Conservation (phyloP, 2,797 vertebrate species). For the Pampus argenteus region DNA sequence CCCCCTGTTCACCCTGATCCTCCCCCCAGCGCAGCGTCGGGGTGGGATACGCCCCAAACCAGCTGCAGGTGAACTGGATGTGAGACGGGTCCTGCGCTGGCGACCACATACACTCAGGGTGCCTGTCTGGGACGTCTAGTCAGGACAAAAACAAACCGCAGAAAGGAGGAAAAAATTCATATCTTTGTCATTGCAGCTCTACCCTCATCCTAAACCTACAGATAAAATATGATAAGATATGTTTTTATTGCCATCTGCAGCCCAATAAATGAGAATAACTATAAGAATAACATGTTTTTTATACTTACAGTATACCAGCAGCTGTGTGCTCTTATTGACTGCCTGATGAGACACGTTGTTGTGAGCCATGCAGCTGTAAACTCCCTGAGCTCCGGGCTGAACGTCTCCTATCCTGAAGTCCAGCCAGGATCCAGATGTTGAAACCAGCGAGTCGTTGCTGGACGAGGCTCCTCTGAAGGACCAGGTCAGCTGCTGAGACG, state of each 20-base stretch:
- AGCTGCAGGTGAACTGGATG: conserved; percentile 87
- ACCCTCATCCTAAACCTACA: too few relatives aligned
- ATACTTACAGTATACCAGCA: conserved; percentile 92
- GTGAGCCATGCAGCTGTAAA: conserved; percentile 83
- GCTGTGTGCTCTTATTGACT: conserved; percentile 67
- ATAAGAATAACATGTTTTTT: not conserved
- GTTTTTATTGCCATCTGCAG: not conserved
- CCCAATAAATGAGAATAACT: not conserved
- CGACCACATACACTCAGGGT: conserved; percentile 84
- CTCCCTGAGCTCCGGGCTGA: conserved; percentile 81
- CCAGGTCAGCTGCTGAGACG: conserved; percentile 78
- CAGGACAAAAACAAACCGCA: conserved; percentile 1
- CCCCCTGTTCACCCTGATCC: not conserved
- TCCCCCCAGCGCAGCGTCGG: conserved; percentile 87
- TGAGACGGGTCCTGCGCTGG: conserved; percentile 18
- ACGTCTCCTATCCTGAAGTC: conserved; percentile 72
- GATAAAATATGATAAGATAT: too few relatives aligned
- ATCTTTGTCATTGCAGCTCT: too few relatives aligned
- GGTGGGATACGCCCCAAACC: conserved; percentile 88
- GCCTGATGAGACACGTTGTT: conserved; percentile 75
- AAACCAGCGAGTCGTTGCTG: conserved; percentile 43
- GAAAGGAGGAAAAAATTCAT: too few relatives aligned
- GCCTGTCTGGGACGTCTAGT: conserved; percentile 82
- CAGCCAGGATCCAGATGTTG: conserved; percentile 37
- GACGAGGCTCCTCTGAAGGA: conserved; percentile 59